phyloP scores from a whole-genome alignment of 2,113 vertebrate species.

The Okapia johnstoni region DNA sequence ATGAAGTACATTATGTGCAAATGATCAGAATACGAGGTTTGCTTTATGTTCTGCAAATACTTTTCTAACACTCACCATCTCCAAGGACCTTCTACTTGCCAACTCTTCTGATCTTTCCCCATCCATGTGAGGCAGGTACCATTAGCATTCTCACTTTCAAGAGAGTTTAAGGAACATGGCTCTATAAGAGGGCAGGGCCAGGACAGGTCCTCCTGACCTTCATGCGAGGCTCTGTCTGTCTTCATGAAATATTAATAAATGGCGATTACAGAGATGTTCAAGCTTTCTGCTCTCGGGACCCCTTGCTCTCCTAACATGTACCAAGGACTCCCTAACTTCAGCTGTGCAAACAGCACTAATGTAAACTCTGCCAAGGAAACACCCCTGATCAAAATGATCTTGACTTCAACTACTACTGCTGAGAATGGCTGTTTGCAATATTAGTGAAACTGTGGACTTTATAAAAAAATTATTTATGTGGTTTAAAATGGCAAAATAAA shows the following conservation, averaged over 20 bases:
- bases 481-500: not conserved
- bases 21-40: not conserved
- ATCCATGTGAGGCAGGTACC: too few relatives aligned
- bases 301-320: too few relatives aligned
- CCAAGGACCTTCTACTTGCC: not conserved
- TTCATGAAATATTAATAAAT: not conserved
- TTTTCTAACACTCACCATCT: too few relatives aligned
- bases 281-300: not conserved
- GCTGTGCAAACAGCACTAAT: not conserved
- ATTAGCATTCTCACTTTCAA: not conserved
- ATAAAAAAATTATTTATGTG: not conserved
- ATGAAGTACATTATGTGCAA: not conserved
- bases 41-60: not conserved
- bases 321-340: not conserved
- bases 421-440: not conserved
- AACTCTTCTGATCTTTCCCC: not conserved
- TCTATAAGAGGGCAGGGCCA: not conserved
- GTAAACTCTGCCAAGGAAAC: not conserved
- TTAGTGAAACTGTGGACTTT: not conserved
- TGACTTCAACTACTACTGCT: not conserved
- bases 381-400: not conserved
- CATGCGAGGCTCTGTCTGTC: rapidly evolving
- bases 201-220: rapidly evolving
- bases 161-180: not conserved
- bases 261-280: not conserved